Percentiles rank a stretch among this genome's conserved stretches.
These are phyloP conservation scores for Gyps fulvus DNA, from an alignment of 2,113 vertebrate genomes.

Conservation along the genomic window DNA sequence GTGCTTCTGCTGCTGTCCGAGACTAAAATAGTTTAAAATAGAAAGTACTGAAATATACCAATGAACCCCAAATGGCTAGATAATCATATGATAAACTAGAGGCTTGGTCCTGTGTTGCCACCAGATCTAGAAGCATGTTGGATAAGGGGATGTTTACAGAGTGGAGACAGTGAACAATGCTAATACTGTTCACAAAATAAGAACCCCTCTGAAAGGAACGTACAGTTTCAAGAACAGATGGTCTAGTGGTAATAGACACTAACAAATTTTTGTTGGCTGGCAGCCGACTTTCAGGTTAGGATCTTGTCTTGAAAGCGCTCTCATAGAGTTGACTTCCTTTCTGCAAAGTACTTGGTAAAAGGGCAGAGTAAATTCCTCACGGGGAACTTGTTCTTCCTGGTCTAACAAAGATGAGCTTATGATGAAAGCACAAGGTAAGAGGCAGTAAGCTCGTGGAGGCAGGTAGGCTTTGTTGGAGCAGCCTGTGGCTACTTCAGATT, in stretches of 20 bases:
- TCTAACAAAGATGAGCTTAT: not conserved
- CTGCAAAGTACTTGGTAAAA: not conserved
- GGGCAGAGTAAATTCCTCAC: not conserved
- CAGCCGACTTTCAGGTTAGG: conserved; percentile 36
- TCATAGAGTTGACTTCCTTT: not conserved
- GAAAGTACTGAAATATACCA: not conserved
- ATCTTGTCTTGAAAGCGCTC: conserved; percentile 30
- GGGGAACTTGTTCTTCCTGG: not conserved
- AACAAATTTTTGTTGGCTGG: conserved; percentile 28
- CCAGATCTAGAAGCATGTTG: not conserved
- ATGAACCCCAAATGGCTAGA: not conserved
- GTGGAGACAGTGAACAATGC: not conserved
- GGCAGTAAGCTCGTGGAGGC: not conserved
- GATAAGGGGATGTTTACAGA: not conserved
- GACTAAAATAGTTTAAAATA: not conserved
- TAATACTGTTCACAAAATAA: conserved; percentile 10
- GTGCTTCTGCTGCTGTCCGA: not conserved
- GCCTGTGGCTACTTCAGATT: not conserved
- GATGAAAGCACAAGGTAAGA: not conserved
- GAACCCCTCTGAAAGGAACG: not conserved
- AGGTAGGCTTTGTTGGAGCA: not conserved
- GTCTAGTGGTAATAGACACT: conserved; percentile 3
- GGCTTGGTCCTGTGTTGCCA: not conserved
- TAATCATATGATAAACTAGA: not conserved
- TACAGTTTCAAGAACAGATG: conserved; percentile 40